These are phyloP conservation scores for Epiblema foenella DNA, from an alignment of 2,888 invertebrate genomes.

Conservation along the genomic window DNA sequence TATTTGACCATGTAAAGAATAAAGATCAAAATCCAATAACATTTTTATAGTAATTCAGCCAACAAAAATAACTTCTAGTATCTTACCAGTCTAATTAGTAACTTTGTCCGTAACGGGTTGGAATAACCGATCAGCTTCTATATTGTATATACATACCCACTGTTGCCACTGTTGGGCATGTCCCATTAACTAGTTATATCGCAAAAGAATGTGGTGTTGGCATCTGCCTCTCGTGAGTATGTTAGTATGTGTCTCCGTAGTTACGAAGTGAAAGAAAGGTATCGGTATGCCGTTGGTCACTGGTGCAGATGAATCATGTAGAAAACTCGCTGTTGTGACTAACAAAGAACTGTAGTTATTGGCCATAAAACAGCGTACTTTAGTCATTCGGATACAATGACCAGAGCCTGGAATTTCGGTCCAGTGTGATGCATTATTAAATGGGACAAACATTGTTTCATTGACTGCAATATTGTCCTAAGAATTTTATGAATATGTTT, in stretches of 20 bases:
- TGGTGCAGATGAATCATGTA: constrained; percentile 69
- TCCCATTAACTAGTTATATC: constrained; percentile 19
- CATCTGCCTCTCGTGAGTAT: neutral
- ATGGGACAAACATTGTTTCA: neutral
- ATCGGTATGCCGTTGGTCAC: constrained; percentile 52
- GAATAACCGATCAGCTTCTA: neutral
- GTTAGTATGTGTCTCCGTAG: neutral
- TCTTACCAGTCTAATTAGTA: too few relatives aligned
- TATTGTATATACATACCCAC: neutral
- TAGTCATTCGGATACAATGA: constrained; percentile 30
- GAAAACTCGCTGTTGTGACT: constrained; percentile 75
- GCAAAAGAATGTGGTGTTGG: constrained; percentile 21
- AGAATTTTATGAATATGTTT: neutral
- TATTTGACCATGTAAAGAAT: too few relatives aligned
- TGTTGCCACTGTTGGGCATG: neutral
- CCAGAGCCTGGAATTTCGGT: constrained; percentile 9
- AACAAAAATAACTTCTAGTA: too few relatives aligned
- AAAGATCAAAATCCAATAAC: too few relatives aligned
- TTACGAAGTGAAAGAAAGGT: constrained; percentile 29
- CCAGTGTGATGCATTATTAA: neutral
- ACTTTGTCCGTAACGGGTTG: too few relatives aligned
- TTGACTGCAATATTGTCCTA: neutral
- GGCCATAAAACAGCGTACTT: constrained; percentile 55
- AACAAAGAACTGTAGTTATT: constrained; percentile 64
- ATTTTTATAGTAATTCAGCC: too few relatives aligned